Percentiles rank a stretch among this genome's conserved stretches.
phyloP scores from a whole-genome alignment of 2,797 vertebrate genomes.

The Astyanax mexicanus region DNA sequence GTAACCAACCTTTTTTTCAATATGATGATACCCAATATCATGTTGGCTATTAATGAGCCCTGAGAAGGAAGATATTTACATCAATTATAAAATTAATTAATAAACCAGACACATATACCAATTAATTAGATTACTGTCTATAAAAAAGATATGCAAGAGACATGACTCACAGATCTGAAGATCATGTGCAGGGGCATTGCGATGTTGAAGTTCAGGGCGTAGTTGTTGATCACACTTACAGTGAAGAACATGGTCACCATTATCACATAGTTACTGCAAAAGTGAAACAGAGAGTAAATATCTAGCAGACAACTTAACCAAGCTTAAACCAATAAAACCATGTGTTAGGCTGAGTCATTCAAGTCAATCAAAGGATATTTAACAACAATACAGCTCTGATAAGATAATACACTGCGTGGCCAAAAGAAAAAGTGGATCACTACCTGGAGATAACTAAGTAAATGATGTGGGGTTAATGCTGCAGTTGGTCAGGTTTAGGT shows the following conservation, averaged over 20 bases:
- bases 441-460: too few relatives aligned
- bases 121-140: background rate
- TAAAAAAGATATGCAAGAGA: background rate
- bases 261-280: constrained; percentile 85
- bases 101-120: background rate
- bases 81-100: constrained; percentile 31
- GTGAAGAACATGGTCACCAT: constrained; percentile 99
- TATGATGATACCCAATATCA: constrained; percentile 94
- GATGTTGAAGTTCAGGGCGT: constrained; percentile 95
- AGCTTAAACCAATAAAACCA: too few relatives aligned
- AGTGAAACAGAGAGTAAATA: background rate
- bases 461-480: too few relatives aligned
- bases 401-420: too few relatives aligned
- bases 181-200: constrained; percentile 99
- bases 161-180: constrained; percentile 92
- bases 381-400: too few relatives aligned
- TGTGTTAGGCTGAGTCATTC: too few relatives aligned
- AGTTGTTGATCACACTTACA: constrained; percentile 96
- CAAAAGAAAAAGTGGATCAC: too few relatives aligned
- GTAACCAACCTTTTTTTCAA: constrained; percentile 92
- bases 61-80: constrained; percentile 63
- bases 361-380: too few relatives aligned
- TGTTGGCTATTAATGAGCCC: constrained; percentile 97
- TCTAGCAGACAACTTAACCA: background rate
- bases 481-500: too few relatives aligned